Base-by-base conservation (phyloP, 2,797 vertebrate species). In the Semotilus atromaculatus region DNA sequence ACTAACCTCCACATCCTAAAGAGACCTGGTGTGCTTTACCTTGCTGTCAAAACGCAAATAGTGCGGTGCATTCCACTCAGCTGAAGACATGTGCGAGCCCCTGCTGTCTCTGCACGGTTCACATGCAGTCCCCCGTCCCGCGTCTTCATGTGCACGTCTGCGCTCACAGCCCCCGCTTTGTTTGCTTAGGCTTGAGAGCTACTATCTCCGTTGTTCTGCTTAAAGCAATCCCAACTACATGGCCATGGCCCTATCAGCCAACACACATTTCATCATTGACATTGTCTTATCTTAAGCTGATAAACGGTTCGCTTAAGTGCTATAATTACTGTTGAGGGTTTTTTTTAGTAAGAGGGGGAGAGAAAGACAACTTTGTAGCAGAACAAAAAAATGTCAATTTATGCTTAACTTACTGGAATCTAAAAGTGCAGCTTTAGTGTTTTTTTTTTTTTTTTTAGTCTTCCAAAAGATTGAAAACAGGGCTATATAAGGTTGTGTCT, bases 271-370 rank as follows among this genome's bases (percentile, higher is more conserved):
- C 88, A 92, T 88, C 92, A 92, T 87, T 86, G 92, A 93, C 93
- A 91, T 89, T 77, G 88, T 64, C 93, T 94, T 95, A 95, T 95
- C 94, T 94, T 86, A 89, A 89, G 75, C 91, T 91, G 94, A 94
- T 94, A 93, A 93, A 94, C 91, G 92, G 91, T 79, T 82, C 89
- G 93, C 86, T 90, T 92, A 94, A 96, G 90, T 91, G 90, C 91
- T 75, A 88, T 92, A 94, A 96, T 95, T 93, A 91, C 89, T 89
- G 92, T 95, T 92, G 91, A 93, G 92, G 76, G 66, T 76, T 84
- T 70, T 66, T n/a, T 53, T 64, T 64, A 1, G 64, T 55, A 80
- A 85, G 11, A 75, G 76, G 76, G 73, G 81, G 78, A 84, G 36
- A 85, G 58, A 77, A 82, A 26, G 36, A 83, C 70, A 81, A 79